Evolutionary conservation across 2,797 vertebrate genomes (phyloP).

Genomic region (Orestias chungarensis): DNA sequence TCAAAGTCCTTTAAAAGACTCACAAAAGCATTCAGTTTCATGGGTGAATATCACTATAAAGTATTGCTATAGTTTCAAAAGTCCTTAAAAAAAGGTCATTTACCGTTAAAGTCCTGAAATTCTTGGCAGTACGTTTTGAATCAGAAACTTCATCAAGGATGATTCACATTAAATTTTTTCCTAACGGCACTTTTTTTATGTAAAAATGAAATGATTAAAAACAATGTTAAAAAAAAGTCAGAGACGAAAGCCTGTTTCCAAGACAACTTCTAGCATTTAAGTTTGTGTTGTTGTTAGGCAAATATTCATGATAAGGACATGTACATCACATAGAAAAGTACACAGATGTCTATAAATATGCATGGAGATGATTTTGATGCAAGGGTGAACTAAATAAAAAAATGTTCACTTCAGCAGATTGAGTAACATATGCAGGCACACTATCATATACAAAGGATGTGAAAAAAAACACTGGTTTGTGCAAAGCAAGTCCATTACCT

Average conservation of each 20-base stretch:
- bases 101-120: neutral
- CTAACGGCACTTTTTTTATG: neutral
- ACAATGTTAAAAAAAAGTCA: neutral
- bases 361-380: neutral
- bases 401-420: slow-evolving; percentile 17
- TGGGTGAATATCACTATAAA: neutral
- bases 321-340: slow-evolving; percentile 13
- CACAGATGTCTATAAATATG: slow-evolving; percentile 40
- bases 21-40: neutral
- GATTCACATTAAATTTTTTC: neutral
- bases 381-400: slow-evolving; percentile 15
- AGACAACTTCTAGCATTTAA: neutral
- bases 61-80: neutral
- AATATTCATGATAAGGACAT: slow-evolving; percentile 2
- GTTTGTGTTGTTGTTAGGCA: neutral
- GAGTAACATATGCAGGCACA: slow-evolving; percentile 8
- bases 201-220: neutral
- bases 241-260: neutral
- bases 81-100: neutral
- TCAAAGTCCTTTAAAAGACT: neutral
- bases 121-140: neutral
- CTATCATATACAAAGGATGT: neutral
- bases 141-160: neutral
- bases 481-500: neutral
- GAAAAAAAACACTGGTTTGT: neutral